Conservation (phyloP, 92 coral and sea anemone genomes). For the Hydrozoanthus gracilis region DNA sequence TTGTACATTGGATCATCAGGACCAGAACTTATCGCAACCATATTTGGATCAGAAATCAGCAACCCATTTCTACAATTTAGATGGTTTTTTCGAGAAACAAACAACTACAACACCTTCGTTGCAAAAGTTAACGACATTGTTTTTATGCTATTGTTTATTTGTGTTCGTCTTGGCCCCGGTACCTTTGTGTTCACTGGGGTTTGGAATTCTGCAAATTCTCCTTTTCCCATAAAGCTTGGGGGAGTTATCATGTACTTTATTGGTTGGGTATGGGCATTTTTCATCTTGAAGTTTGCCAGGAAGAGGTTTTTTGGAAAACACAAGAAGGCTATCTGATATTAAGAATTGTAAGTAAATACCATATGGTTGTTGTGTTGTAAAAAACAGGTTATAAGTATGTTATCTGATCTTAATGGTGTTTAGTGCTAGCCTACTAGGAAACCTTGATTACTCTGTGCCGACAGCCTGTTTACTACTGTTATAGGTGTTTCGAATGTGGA, state of each 20-base stretch:
- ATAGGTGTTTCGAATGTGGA: no score
- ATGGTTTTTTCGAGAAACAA: slow-evolving; percentile 94
- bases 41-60: slow-evolving; percentile 93
- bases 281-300: slow-evolving; percentile 81
- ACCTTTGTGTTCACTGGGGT: slow-evolving; percentile 67
- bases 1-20: slow-evolving; percentile 76
- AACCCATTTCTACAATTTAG: slow-evolving; percentile 93
- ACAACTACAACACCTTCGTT: slow-evolving; percentile 67
- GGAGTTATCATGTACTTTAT: slow-evolving; percentile 84
- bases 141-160: slow-evolving; percentile 82
- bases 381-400: neutral
- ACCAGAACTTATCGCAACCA: slow-evolving; percentile 84
- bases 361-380: neutral
- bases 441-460: no score
- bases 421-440: no score
- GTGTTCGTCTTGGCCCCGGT: slow-evolving; percentile 89
- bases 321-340: slow-evolving; percentile 12
- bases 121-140: slow-evolving; percentile 88
- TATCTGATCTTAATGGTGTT: neutral
- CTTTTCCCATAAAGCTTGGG: slow-evolving; percentile 76
- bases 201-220: slow-evolving; percentile 69
- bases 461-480: no score
- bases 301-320: slow-evolving; percentile 82
- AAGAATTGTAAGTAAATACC: neutral
- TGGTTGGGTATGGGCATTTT: slow-evolving; percentile 83